phyloP scores from a whole-genome alignment of 1,140 invertebrate species.

The honey bee (Apis mellifera) region Amel_HAv3.1 CM009936.2:12206001-12206500 shows the following conservation, averaged over 20 bases:
- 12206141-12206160: constrained; percentile 28
- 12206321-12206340: constrained; percentile 29
- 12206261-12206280: constrained; percentile 12
- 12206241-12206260: background rate
- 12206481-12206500: constrained; percentile 40
- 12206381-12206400: constrained; percentile 29
- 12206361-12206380: constrained; percentile 16
- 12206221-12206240: background rate
- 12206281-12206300: constrained; percentile 19
- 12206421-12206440: constrained; percentile 26
- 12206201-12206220: background rate
- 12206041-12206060: constrained; percentile 23
- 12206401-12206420: constrained; percentile 18
- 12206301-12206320: constrained; percentile 19
- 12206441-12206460: constrained; percentile 37
- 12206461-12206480: constrained; percentile 21
- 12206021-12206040: constrained; percentile 36
- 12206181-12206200: constrained; percentile 17
- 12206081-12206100: constrained; percentile 31
- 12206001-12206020: constrained; percentile 24
- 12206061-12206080: constrained; percentile 26
- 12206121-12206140: background rate
- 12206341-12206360: constrained; percentile 46
- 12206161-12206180: constrained; percentile 1
- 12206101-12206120: constrained; percentile 27